Evolutionary conservation across 2,888 invertebrate genomes (phyloP).

Genomic region (Megastigmus dorsalis): DNA sequence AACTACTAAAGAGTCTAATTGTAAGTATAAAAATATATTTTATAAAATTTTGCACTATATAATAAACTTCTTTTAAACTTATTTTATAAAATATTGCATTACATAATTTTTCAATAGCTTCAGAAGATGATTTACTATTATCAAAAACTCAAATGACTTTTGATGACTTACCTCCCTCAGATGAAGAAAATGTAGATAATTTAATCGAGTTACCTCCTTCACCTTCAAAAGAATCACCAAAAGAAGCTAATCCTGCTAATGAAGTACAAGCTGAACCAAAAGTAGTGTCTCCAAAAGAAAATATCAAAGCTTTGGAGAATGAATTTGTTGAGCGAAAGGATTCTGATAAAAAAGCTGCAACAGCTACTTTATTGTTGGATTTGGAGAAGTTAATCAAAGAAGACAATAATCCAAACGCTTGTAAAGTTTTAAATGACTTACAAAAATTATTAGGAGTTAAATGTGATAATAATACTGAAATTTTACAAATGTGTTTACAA

Average conservation of each 20-base stretch:
- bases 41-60: background rate
- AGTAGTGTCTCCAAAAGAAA: conserved; percentile 35
- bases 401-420: conserved; percentile 65
- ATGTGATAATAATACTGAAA: conserved; percentile 64
- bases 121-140: conserved; percentile 63
- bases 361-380: conserved; percentile 64
- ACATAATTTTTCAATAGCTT: conserved; percentile 31
- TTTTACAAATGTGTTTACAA: conserved; percentile 62
- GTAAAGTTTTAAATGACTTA: conserved; percentile 65
- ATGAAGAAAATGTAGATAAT: conserved; percentile 65
- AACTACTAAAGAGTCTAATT: conserved; percentile 57
- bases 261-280: background rate
- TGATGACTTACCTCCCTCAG: conserved; percentile 64
- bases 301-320: conserved; percentile 60
- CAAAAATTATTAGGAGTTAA: conserved; percentile 66
- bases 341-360: conserved; percentile 61
- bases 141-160: conserved; percentile 62
- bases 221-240: conserved; percentile 49
- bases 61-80: background rate
- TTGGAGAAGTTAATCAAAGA: conserved; percentile 66
- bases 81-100: conserved; percentile 10
- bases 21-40: conserved; percentile 59
- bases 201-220: conserved; percentile 66
- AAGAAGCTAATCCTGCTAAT: too few relatives aligned
- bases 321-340: conserved; percentile 60